Base-by-base conservation (phyloP, 2,113 vertebrate species). In the Rhinopomastus cyanomelas region DNA sequence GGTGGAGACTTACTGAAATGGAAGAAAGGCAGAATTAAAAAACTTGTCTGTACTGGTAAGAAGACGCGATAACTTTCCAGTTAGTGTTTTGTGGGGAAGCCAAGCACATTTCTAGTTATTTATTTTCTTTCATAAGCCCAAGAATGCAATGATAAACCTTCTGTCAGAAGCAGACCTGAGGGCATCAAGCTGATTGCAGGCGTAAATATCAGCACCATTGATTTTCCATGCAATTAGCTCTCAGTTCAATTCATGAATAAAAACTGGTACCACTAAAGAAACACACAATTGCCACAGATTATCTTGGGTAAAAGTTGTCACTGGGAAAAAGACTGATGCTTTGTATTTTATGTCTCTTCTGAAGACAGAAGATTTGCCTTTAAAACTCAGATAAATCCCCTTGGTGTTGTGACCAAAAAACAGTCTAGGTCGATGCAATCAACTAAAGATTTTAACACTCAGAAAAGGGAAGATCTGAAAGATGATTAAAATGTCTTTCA, bases 1-100 rank as follows among this genome's bases (percentile, higher is more conserved):
- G 99, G 99, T 90, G 99, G 99, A 92, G 99, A 99, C 91, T 97
- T 99, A 32, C 97, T 99, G 66, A 99, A 99, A 72, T 99, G 99
- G 99, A 99, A 97, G 88, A 99, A 98, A 94, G 99, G 99, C 49
- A 98, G 97, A 87, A 99, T 99, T 81, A 95, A 85, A 92, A 98
- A 97, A 93, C 96, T 99, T 9, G 98, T 99, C 56, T 99, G 99
- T 96, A 98, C 98, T 96, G 99, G 99, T 99, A 98, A 96, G 96
- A 77, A 66, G 18, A 36, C 29, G 69, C 17, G 46, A 12, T 64
- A 67, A 56, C 52, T 65, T 57, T 66, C 13, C 52, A 39, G 30
- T 23, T 29, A 25, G 14, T 39, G n/a, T 78, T 69, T 56, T 72
- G 32, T 27, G 27, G 27, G 36, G 49, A 66, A 88, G 46, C 29